Percentiles rank a stretch among this genome's conserved stretches.
Evolutionary conservation across 2,113 vertebrate genomes (phyloP).

Genomic region (Butorides virescens): DNA sequence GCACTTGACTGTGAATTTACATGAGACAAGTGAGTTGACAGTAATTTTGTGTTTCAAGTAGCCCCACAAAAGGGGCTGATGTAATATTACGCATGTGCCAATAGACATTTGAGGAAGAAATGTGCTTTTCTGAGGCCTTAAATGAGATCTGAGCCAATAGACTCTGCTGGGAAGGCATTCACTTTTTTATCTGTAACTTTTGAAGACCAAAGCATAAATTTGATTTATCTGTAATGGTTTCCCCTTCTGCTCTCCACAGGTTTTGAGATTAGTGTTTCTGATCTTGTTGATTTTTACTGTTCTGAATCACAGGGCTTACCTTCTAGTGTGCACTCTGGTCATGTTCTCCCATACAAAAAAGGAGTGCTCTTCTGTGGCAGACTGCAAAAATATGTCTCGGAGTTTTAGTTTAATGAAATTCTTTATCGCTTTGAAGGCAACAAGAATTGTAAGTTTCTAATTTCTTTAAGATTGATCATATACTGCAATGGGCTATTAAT

Average conservation of each 20-base stretch:
- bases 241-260: neutral
- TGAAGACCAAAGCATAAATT: neutral
- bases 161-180: neutral
- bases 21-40: neutral
- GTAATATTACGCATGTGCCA: neutral
- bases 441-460: neutral
- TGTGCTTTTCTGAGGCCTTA: neutral
- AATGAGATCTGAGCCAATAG: neutral
- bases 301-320: neutral
- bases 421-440: neutral
- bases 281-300: neutral
- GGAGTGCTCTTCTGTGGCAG: neutral
- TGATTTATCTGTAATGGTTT: neutral
- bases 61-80: neutral
- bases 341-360: neutral
- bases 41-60: constrained; percentile 14
- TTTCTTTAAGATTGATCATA: neutral
- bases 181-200: neutral
- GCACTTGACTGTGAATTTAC: neutral
- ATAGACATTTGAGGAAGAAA: constrained; percentile 12
- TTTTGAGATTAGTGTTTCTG: neutral
- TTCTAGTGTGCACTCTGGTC: neutral
- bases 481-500: neutral
- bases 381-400: neutral
- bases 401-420: neutral